Evolutionary conservation across 2,797 vertebrate species (phyloP), one percentile per base, ranked within the genome.

Genomic region (Myoxocephalus aenaeus): DNA sequence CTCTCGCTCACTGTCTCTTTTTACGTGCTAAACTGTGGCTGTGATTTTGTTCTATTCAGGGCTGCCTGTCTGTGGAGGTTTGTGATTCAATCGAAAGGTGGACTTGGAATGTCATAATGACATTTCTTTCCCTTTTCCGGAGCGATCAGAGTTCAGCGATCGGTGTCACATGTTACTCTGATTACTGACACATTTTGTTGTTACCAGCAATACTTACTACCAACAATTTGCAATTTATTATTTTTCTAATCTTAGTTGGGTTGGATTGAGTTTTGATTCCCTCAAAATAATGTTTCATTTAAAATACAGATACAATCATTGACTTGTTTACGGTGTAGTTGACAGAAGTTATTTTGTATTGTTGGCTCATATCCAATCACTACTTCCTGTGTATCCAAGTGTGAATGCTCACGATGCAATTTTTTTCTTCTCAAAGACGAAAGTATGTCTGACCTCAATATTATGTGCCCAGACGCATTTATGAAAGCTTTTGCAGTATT

Each of bases 1-100:
- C 61, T 71, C 65, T 38, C 29, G 32, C 77, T 73, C 57, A 42
- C 69, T 73, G 48, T 40, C n/a, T 85, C 61, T 63, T 59, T 61
- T 59, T 82, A 58, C 65, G 42, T 68, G 59, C 62, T 76, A 56
- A 77, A 82, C 72, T 82, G 77, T 83, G 63, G 59, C 63, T 82
- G 68, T 53, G 73, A 73, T 83, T 87, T 84, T 51, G 48, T 76
- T 83, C 70, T 70, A 75, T 57, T 72, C 54, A 46, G 44, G 66
- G 32, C 48, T 1, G 48, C 44, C 36, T 38, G 62, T 66, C 65
- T 73, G 63, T 50, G 38, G 69, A 73, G 61, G 62, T 84, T 77
- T 75, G 68, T 53, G 69, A 63, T 83, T 62, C 54, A 79, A 80
- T 82, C 73, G 12, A 48, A 84, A 79, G 65, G 81, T 50, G 62